Evolutionary conservation across 2,888 invertebrate genomes (phyloP).

Genomic region (Amiota mariae): DNA sequence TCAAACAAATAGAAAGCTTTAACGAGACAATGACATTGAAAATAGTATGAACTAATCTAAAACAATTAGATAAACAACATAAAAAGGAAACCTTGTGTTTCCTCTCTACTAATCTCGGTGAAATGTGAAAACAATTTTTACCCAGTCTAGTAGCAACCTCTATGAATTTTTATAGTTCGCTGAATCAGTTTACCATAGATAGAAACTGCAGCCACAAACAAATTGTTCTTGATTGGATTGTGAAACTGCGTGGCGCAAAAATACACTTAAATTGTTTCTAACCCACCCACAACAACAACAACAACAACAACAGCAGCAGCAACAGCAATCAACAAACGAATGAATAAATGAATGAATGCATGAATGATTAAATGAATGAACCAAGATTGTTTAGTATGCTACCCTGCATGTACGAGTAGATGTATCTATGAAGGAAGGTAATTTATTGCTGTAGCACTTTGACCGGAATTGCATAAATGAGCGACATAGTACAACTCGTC

Average conservation of each 20-base stretch:
- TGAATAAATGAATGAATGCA: too few species aligned
- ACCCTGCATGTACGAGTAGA: background rate
- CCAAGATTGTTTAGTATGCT: background rate
- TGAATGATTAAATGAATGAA: too few species aligned
- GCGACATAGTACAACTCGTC: slow-evolving; percentile 3
- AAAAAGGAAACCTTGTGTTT: slow-evolving; percentile 5
- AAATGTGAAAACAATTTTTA: background rate
- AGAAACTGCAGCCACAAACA: background rate
- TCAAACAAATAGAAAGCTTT: slow-evolving; percentile 6
- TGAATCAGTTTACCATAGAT: background rate
- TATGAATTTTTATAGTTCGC: background rate
- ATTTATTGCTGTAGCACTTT: slow-evolving; percentile 18
- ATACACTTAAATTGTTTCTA: background rate
- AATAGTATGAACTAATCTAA: slow-evolving; percentile 17
- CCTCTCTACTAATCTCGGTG: background rate
- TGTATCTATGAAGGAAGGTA: background rate
- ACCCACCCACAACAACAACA: slow-evolving; percentile 5
- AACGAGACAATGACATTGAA: slow-evolving; percentile 19
- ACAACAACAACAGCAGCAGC: too few species aligned
- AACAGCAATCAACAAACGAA: background rate
- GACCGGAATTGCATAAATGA: slow-evolving; percentile 17
- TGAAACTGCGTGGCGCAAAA: slow-evolving; percentile 16
- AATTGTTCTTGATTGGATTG: slow-evolving; percentile 20
- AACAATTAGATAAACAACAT: slow-evolving; percentile 9
- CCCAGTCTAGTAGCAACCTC: background rate